A percentile compares a stretch with the other conserved stretches of the same genome.
Evolutionary conservation across 2,888 invertebrate species (phyloP).

Genomic region (Pandemis heparana): DNA sequence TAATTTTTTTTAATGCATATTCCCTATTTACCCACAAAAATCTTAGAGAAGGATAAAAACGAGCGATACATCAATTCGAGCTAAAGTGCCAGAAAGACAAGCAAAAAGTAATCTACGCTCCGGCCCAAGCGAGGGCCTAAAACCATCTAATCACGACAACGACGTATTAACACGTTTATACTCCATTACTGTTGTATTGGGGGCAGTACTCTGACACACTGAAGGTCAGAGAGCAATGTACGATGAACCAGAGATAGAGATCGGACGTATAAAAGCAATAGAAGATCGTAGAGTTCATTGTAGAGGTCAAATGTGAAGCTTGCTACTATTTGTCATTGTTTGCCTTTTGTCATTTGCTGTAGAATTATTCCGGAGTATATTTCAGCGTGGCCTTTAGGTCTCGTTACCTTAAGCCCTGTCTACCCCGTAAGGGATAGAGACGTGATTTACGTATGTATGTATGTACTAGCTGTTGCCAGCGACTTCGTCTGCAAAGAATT

Average conservation of each 20-base stretch:
- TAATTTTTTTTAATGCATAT: too few relatives aligned
- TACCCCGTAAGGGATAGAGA: too few relatives aligned
- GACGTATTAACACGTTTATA: slow-evolving; percentile 5
- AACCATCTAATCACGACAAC: not conserved
- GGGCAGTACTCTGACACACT: slow-evolving; percentile 27
- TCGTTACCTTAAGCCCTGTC: too few relatives aligned
- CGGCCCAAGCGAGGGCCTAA: not conserved
- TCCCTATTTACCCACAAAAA: not conserved
- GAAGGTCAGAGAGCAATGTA: slow-evolving; percentile 50
- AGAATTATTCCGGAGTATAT: too few relatives aligned
- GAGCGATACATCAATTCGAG: not conserved
- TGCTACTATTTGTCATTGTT: not conserved
- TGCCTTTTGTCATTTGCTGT: not conserved
- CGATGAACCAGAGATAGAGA: slow-evolving; percentile 28
- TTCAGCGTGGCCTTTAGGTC: too few relatives aligned
- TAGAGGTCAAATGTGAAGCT: slow-evolving; percentile 2
- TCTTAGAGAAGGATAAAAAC: not conserved
- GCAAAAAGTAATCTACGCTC: not conserved
- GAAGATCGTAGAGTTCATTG: not conserved
- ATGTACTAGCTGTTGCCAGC: too few relatives aligned
- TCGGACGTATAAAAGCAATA: slow-evolving; percentile 6
- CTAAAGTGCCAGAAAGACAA: not conserved
- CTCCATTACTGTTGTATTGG: slow-evolving; percentile 16
- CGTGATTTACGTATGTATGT: too few relatives aligned
- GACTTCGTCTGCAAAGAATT: too few relatives aligned